Conservation (phyloP, 2,888 invertebrate genomes). For the Platerodrilus igneus region DNA sequence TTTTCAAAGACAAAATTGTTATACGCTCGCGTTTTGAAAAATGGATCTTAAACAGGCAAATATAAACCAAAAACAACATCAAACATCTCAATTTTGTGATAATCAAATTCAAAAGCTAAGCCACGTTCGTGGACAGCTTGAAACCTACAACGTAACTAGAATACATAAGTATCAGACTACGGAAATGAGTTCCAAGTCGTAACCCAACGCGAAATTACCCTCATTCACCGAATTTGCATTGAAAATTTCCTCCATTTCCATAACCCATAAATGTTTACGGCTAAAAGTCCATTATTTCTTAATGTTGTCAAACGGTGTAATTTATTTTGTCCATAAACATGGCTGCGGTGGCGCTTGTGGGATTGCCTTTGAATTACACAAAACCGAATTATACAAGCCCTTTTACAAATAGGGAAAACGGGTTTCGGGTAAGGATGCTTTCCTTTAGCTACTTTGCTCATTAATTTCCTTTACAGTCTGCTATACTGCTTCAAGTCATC, state of each 20-base stretch:
- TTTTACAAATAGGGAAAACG: slow-evolving; percentile 6
- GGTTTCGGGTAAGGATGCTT: slow-evolving; percentile 8
- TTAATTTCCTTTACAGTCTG: slow-evolving; percentile 15
- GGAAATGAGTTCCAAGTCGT: slow-evolving; percentile 20
- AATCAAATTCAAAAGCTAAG: slow-evolving; percentile 9
- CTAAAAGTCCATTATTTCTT: slow-evolving; percentile 24
- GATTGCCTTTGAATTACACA: slow-evolving; percentile 14
- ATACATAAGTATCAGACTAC: slow-evolving; percentile 14
- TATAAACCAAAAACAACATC: too few species aligned
- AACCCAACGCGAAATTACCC: slow-evolving; percentile 27
- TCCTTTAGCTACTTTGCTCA: slow-evolving; percentile 12
- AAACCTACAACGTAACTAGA: slow-evolving; percentile 9
- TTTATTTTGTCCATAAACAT: slow-evolving; percentile 22
- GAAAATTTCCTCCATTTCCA: slow-evolving; percentile 33
- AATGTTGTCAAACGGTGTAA: slow-evolving; percentile 25
- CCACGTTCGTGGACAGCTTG: slow-evolving; percentile 10
- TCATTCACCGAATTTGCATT: slow-evolving; percentile 29
- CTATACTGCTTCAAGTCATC: slow-evolving; percentile 14
- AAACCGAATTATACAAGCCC: slow-evolving; percentile 15
- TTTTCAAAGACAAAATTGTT: too few species aligned
- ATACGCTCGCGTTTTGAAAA: too few species aligned
- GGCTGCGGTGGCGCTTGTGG: slow-evolving; percentile 13
- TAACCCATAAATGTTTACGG: slow-evolving; percentile 35
- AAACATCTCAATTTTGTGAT: slow-evolving; percentile 10
- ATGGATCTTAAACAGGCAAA: too few species aligned